These are phyloP conservation scores for Sthenelais limicola DNA, from an alignment of 2,888 invertebrate genomes.

Conservation along the genomic window DNA sequence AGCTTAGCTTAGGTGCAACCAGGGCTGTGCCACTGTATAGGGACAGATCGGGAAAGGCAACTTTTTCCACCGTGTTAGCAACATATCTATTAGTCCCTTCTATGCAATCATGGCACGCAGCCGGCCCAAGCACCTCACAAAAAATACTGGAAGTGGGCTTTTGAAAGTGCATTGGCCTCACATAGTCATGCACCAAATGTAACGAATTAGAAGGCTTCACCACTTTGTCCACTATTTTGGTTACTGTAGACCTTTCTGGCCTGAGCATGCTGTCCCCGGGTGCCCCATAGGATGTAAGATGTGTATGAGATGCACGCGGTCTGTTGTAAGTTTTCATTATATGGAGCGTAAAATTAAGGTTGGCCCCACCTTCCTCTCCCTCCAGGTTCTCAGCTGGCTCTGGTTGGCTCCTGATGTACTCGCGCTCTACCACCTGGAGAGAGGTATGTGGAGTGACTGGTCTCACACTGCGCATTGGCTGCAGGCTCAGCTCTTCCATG, in stretches of 20 bases:
- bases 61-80: slow-evolving; percentile 19
- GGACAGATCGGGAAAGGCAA: neutral
- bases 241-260: slow-evolving; percentile 1
- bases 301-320: neutral
- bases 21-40: neutral
- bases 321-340: slow-evolving; percentile 21
- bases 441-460: no score
- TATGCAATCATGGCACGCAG: neutral
- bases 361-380: neutral
- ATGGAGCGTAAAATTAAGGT: slow-evolving; percentile 10
- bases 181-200: neutral
- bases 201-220: neutral
- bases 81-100: slow-evolving; percentile 13
- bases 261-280: neutral
- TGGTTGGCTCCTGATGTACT: neutral
- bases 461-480: no score
- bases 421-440: no score
- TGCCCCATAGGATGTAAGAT: slow-evolving; percentile 1
- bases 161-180: slow-evolving; percentile 18
- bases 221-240: slow-evolving; percentile 6
- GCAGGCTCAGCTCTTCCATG: no score
- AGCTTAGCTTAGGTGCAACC: neutral
- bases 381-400: neutral
- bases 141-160: neutral
- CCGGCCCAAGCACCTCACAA: slow-evolving; percentile 18